Conservation (phyloP, 2,888 invertebrate genomes). For the Nomada lathburiana region DNA sequence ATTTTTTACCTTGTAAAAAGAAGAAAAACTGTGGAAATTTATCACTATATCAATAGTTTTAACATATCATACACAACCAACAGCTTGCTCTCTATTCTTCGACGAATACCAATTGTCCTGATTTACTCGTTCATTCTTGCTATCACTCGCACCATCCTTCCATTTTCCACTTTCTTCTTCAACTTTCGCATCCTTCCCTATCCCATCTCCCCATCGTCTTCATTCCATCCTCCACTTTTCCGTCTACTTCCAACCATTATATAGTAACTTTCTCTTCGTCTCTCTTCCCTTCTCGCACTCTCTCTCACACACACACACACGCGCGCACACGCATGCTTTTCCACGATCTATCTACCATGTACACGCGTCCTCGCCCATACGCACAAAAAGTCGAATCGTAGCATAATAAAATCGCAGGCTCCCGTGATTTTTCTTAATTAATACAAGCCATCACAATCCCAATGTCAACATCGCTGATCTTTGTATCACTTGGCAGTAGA, state of each 20-base stretch:
- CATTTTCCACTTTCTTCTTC: neutral
- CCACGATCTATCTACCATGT: slow-evolving; percentile 39
- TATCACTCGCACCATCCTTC: neutral
- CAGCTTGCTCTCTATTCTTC: neutral
- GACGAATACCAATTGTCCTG: neutral
- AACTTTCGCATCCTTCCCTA: neutral
- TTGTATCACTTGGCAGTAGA: slow-evolving; percentile 83
- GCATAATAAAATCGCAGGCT: slow-evolving; percentile 73
- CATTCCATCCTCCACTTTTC: neutral
- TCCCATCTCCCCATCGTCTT: neutral
- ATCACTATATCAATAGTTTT: slow-evolving; percentile 22
- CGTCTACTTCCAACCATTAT: neutral
- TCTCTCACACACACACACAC: neutral
- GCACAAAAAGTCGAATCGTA: slow-evolving; percentile 67
- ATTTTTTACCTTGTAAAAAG: neutral
- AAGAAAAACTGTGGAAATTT: slow-evolving; percentile 17
- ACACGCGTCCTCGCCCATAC: slow-evolving; percentile 52
- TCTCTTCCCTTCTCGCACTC: neutral
- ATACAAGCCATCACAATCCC: slow-evolving; percentile 79
- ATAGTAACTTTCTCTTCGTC: neutral
- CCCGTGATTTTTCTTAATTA: slow-evolving; percentile 73
- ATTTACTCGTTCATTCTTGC: neutral
- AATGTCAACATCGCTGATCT: slow-evolving; percentile 78
- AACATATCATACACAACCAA: slow-evolving; percentile 6
- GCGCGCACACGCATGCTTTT: neutral